Conservation (phyloP, 2,888 invertebrate genomes). For the Notodonta ziczac region DNA sequence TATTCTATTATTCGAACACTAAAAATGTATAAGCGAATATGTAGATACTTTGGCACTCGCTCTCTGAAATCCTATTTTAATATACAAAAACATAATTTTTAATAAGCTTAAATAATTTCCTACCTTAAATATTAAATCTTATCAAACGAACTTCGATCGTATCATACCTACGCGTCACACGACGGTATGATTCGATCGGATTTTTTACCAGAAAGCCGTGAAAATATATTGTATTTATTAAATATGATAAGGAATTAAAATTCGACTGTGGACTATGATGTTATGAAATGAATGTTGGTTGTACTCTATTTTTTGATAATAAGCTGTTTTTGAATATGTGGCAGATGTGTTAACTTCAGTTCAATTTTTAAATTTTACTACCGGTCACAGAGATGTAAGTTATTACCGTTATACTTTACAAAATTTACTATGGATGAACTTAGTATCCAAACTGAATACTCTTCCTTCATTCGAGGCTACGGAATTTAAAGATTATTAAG, state of each 20-base stretch:
- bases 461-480: too few species aligned
- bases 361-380: too few species aligned
- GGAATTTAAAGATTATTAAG: too few species aligned
- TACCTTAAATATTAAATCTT: neutral
- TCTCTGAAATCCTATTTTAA: neutral
- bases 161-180: neutral
- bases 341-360: too few species aligned
- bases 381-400: too few species aligned
- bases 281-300: neutral
- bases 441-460: too few species aligned
- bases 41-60: conserved; percentile 16
- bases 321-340: neutral
- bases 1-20: conserved; percentile 22
- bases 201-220: neutral
- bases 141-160: neutral
- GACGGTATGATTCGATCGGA: neutral
- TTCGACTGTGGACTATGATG: neutral
- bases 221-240: neutral
- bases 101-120: neutral
- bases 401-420: too few species aligned
- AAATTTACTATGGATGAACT: too few species aligned
- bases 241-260: neutral
- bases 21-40: conserved; percentile 22
- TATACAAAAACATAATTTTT: conserved; percentile 1
- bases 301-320: neutral